Conservation (phyloP, 2,888 invertebrate genomes). For the Stenichneumon culpator region DNA sequence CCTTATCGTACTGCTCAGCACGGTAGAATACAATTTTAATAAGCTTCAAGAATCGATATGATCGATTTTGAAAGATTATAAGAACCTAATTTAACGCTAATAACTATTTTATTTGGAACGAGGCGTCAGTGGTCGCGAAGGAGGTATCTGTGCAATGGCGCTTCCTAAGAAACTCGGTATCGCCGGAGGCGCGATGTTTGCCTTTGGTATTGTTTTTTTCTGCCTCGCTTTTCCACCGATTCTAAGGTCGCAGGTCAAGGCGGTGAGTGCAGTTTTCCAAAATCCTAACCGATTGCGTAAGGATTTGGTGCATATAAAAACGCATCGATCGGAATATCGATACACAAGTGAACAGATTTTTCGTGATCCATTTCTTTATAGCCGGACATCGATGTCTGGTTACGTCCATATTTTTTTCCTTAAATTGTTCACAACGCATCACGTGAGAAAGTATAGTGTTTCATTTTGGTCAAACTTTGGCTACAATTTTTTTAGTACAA, state of each 20-base stretch:
- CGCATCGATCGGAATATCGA: neutral
- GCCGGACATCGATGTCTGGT: no score
- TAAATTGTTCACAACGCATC: no score
- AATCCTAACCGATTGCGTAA: neutral
- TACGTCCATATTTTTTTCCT: no score
- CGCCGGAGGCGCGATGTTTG: slow-evolving; percentile 86
- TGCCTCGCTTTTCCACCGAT: slow-evolving; percentile 90
- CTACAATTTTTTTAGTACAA: no score
- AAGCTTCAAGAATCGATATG: neutral
- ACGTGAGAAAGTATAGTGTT: no score
- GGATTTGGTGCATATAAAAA: neutral
- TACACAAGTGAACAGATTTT: neutral
- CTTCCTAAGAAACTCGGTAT: slow-evolving; percentile 86
- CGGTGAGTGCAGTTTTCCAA: slow-evolving; percentile 86
- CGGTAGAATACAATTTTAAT: neutral
- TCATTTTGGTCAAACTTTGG: no score
- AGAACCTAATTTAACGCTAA: neutral
- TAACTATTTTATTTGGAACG: neutral
- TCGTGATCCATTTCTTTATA: neutral
- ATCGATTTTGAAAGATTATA: no score
- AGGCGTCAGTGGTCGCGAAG: slow-evolving; percentile 42
- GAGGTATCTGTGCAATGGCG: slow-evolving; percentile 54
- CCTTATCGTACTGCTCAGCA: neutral
- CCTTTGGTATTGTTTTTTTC: slow-evolving; percentile 89
- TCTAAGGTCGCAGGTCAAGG: slow-evolving; percentile 89